Conservation (phyloP, 2,113 vertebrate species). For the Emberiza fucata region DNA sequence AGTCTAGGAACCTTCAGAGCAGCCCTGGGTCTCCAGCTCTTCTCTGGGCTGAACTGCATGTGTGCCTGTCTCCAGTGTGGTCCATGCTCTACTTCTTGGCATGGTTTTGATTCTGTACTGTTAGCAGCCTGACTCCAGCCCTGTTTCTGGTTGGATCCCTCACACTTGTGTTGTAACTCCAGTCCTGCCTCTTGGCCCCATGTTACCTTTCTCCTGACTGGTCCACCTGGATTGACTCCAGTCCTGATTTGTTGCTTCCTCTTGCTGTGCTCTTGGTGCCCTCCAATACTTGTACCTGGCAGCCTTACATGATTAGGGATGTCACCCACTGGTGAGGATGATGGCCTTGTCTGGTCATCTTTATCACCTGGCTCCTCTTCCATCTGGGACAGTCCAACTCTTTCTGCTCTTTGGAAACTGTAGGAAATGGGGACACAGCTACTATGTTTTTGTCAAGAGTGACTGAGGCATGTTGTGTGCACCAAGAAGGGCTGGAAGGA, state of each 20-base stretch:
- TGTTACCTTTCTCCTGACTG: not conserved
- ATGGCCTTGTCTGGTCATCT: too few relatives aligned
- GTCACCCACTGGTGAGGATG: rapidly evolving
- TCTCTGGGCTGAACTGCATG: not conserved
- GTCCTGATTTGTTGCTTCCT: not conserved
- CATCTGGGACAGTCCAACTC: not conserved
- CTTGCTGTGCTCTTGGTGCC: not conserved
- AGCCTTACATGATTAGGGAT: not conserved
- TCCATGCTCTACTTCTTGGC: not conserved
- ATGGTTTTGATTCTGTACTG: not conserved
- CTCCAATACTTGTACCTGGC: not conserved
- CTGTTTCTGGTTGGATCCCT: not conserved
- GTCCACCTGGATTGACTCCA: rapidly evolving
- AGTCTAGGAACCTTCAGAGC: not conserved
- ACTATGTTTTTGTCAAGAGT: not conserved
- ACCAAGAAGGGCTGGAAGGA: not conserved
- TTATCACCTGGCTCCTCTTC: not conserved
- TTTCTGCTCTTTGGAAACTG: not conserved
- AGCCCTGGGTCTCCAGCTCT: not conserved
- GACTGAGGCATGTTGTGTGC: too few relatives aligned
- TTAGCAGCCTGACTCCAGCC: not conserved
- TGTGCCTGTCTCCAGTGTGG: rapidly evolving
- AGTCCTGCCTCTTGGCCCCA: not conserved
- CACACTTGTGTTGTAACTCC: not conserved
- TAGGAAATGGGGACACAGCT: not conserved